A percentile compares a stretch with the other conserved stretches of the same genome.
Evolutionary conservation across 2,113 vertebrate species (phyloP).

Genomic region (Eulemur rufifrons): DNA sequence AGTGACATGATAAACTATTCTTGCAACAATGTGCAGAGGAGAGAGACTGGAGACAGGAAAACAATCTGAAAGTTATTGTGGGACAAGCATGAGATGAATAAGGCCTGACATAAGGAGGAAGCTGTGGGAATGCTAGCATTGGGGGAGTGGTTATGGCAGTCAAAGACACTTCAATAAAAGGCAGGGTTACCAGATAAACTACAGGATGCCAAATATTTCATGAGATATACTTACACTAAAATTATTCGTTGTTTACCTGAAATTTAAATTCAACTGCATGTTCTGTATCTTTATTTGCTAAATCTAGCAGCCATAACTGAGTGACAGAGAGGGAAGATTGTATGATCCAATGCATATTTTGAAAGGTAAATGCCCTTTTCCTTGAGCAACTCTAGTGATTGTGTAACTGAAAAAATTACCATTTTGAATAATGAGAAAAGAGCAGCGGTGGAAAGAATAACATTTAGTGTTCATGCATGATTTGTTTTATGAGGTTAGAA

Average conservation of each 20-base stretch:
- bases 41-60: conserved; percentile 12
- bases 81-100: neutral
- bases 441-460: conserved; percentile 36
- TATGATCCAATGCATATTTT: neutral
- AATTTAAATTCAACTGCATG: neutral
- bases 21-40: neutral
- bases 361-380: conserved; percentile 11
- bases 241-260: neutral
- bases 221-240: neutral
- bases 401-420: conserved; percentile 34
- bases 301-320: neutral
- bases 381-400: neutral
- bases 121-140: neutral
- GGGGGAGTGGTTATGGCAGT: neutral
- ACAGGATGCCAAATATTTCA: neutral
- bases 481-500: conserved; percentile 54
- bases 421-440: conserved; percentile 57
- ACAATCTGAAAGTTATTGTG: neutral
- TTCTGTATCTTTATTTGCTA: neutral
- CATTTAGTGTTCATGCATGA: conserved; percentile 47
- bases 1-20: neutral
- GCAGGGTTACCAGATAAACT: conserved; percentile 18
- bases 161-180: conserved; percentile 3
- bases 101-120: neutral
- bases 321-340: neutral